phyloP scores from a whole-genome alignment of 2,113 vertebrate species.

The Sylvilagus bachmani region DNA sequence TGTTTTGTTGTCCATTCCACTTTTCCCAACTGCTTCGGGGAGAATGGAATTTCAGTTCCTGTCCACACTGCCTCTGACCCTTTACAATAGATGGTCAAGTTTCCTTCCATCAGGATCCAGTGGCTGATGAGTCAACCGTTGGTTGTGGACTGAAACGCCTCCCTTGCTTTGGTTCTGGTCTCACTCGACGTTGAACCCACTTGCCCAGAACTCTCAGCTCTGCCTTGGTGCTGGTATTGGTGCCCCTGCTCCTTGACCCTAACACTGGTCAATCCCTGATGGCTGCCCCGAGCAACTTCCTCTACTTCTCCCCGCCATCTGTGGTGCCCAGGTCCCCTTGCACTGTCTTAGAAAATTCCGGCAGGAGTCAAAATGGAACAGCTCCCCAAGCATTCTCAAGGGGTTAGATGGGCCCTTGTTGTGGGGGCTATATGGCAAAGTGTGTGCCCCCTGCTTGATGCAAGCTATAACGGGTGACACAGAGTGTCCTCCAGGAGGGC shows the following conservation, averaged over 20 bases:
- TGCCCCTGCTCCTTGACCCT: background rate
- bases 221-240: no score
- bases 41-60: background rate
- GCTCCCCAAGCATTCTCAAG: background rate
- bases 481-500: background rate
- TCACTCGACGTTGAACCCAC: background rate
- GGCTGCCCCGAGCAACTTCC: background rate
- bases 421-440: fast-evolving
- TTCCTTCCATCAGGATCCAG: fast-evolving
- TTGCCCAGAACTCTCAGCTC: background rate
- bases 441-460: background rate
- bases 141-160: no score
- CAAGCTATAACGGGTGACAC: fast-evolving
- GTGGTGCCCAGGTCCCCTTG: background rate
- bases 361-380: background rate
- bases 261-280: fast-evolving
- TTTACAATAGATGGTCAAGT: background rate
- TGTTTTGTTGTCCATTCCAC: fast-evolving
- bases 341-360: background rate
- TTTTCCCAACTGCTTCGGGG: background rate
- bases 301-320: fast-evolving
- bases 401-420: no score
- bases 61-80: background rate
- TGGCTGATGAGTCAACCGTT: background rate
- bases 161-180: background rate